A percentile compares a stretch with the other conserved stretches of the same genome.
phyloP scores from a whole-genome alignment of 92 coral and sea anemone genomes.

The Galaxea fascicularis region DNA sequence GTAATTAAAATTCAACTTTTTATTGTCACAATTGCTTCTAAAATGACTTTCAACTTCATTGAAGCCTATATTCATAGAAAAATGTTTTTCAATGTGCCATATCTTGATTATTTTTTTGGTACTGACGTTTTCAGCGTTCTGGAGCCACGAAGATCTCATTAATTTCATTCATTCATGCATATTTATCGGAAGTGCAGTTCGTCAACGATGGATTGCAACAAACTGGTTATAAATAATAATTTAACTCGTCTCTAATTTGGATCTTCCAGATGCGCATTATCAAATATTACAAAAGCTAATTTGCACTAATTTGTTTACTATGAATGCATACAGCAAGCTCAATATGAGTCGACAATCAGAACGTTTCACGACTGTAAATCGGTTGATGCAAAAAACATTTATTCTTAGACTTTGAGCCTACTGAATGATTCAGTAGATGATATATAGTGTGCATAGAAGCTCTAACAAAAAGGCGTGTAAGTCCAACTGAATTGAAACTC shows the following conservation, averaged over 20 bases:
- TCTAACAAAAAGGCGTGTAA: neutral
- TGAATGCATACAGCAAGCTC: slow-evolving; percentile 11
- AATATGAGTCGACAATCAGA: neutral
- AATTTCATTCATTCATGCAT: neutral
- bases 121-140: neutral
- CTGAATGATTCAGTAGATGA: neutral
- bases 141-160: neutral
- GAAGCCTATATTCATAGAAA: slow-evolving; percentile 48
- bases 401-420: neutral
- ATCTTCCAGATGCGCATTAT: neutral
- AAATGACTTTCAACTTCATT: slow-evolving; percentile 45
- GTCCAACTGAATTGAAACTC: neutral
- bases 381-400: too few relatives aligned
- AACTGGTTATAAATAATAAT: neutral
- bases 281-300: slow-evolving; percentile 25
- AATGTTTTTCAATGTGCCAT: slow-evolving; percentile 5
- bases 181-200: neutral
- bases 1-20: slow-evolving; percentile 43
- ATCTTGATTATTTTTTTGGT: neutral
- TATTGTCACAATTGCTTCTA: slow-evolving; percentile 58
- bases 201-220: neutral
- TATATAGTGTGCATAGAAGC: slow-evolving; percentile 7
- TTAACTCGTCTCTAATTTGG: neutral
- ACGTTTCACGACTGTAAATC: too few relatives aligned
- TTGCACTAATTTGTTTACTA: slow-evolving; percentile 5